phyloP scores from a whole-genome alignment of 2,888 invertebrate species.

The Tromatobia lineatoria region DNA sequence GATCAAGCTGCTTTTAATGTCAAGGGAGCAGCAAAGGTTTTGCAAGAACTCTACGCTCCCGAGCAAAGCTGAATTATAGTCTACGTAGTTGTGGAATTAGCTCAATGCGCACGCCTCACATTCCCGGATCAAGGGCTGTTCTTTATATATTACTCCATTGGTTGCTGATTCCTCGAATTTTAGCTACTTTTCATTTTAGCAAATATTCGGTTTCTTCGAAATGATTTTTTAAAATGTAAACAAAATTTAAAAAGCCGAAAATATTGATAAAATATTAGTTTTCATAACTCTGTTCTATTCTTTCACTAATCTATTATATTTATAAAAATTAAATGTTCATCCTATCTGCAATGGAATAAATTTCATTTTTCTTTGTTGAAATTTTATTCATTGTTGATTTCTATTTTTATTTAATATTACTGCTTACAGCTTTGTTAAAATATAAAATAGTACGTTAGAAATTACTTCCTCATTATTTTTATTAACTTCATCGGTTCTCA shows the following conservation, averaged over 20 bases:
- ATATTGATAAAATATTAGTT: no score
- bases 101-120: conserved; percentile 29
- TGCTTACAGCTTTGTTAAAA: no score
- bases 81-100: conserved; percentile 7
- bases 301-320: no score
- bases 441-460: no score
- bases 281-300: no score
- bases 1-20: conserved; percentile 62
- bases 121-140: conserved; percentile 32
- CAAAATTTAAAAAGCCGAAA: no score
- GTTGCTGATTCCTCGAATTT: conserved; percentile 10
- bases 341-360: no score
- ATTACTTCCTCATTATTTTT: no score
- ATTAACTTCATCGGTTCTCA: background rate
- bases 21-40: conserved; percentile 66
- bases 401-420: no score
- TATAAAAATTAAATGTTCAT: no score
- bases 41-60: conserved; percentile 35
- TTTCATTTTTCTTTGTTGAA: no score
- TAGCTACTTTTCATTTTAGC: background rate
- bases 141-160: background rate
- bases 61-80: conserved; percentile 41
- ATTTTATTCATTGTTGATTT: no score
- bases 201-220: background rate
- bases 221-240: background rate